These are phyloP conservation scores for Boloria euphrosyne DNA, from an alignment of 2,888 invertebrate species.

Conservation along the genomic window DNA sequence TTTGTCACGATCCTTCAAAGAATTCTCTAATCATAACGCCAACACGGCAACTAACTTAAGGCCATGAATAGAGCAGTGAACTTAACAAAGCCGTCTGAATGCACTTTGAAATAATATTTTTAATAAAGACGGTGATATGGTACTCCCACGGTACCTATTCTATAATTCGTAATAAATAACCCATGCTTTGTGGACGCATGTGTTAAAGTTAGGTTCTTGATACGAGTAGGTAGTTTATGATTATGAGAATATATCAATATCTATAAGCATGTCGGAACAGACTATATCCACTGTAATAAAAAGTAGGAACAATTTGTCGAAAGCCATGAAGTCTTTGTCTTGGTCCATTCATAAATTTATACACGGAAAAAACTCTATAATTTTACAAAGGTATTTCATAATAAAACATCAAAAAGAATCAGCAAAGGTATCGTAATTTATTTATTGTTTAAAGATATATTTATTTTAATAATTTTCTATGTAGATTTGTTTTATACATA, in stretches of 20 bases:
- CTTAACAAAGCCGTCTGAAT: slow-evolving; percentile 40
- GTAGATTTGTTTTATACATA: no score
- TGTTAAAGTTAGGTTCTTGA: slow-evolving; percentile 12
- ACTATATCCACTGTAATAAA: slow-evolving; percentile 54
- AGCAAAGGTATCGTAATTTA: no score
- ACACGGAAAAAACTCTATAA: slow-evolving; percentile 11
- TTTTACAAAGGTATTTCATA: neutral
- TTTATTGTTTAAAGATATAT: no score
- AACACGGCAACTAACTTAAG: slow-evolving; percentile 58
- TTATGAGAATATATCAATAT: slow-evolving; percentile 50
- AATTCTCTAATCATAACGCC: slow-evolving; percentile 16
- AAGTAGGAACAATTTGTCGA: slow-evolving; percentile 55
- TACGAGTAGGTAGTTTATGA: slow-evolving; percentile 50
- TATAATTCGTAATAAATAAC: neutral
- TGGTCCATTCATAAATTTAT: slow-evolving; percentile 35
- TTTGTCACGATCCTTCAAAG: slow-evolving; percentile 42
- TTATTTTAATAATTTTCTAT: no score
- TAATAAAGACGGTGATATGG: slow-evolving; percentile 21
- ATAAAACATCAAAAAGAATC: no score
- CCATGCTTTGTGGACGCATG: slow-evolving; percentile 5
- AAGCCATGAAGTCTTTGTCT: slow-evolving; percentile 40
- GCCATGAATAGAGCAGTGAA: slow-evolving; percentile 61
- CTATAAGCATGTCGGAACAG: slow-evolving; percentile 37
- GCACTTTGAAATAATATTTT: slow-evolving; percentile 27
- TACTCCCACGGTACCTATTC: slow-evolving; percentile 3